Evolutionary conservation across 2,888 invertebrate species (phyloP).

Genomic region (Stenodera caucasica): DNA sequence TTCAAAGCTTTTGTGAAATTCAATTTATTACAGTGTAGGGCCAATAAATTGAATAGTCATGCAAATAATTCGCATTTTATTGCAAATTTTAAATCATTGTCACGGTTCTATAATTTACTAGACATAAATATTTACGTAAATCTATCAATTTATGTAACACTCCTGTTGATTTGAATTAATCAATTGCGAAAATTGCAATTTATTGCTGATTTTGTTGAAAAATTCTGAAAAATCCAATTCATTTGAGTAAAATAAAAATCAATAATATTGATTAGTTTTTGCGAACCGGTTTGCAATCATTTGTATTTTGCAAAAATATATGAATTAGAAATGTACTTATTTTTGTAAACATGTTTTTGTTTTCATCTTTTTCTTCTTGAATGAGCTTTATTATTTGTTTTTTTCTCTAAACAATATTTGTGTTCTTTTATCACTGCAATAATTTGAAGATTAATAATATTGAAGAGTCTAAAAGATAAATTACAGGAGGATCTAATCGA

Average conservation of each 20-base stretch:
- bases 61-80: too few species aligned
- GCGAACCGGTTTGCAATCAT: not conserved
- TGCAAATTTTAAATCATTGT: not conserved
- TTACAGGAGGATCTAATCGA: too few species aligned
- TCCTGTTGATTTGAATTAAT: not conserved
- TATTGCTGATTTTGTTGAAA: too few species aligned
- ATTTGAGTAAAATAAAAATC: too few species aligned
- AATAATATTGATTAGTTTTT: not conserved
- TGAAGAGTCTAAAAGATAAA: not conserved
- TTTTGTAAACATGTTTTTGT: slow-evolving; percentile 4
- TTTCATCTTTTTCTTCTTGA: not conserved
- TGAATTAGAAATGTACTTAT: not conserved
- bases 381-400: too few species aligned
- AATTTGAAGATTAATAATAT: not conserved
- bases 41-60: too few species aligned
- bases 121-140: slow-evolving; percentile 4
- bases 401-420: too few species aligned
- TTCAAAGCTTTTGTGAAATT: too few species aligned
- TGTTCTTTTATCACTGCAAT: too few species aligned
- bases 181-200: slow-evolving; percentile 1
- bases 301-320: not conserved
- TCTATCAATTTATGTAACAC: not conserved
- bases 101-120: slow-evolving; percentile 1
- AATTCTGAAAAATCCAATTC: too few species aligned
- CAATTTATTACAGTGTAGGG: too few species aligned